These are phyloP conservation scores for Chinchilla lanigera DNA, from an alignment of 2,113 vertebrate genomes.

Conservation along the genomic window DNA sequence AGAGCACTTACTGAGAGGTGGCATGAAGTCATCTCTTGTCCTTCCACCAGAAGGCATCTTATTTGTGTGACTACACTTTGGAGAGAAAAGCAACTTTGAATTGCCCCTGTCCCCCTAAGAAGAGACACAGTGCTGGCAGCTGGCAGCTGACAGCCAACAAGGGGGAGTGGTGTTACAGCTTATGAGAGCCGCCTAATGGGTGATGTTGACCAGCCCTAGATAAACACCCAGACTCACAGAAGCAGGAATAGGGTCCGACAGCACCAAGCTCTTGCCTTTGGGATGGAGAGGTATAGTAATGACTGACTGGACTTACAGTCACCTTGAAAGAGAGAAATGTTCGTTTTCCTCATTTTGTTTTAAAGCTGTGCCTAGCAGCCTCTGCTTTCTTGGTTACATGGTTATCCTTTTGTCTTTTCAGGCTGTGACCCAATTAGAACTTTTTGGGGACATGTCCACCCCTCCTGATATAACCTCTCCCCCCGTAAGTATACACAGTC, in stretches of 20 bases:
- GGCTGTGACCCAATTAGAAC: constrained; percentile 99
- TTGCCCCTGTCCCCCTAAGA: background rate
- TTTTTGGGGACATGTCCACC: constrained; percentile 99
- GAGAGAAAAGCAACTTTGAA: background rate
- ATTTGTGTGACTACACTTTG: background rate
- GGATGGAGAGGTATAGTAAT: background rate
- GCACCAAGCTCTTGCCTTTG: background rate
- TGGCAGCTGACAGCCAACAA: background rate
- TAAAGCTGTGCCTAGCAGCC: background rate
- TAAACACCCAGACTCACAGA: background rate
- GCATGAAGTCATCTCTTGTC: background rate
- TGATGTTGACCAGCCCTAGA: background rate
- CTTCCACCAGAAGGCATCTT: background rate
- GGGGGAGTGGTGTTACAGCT: no score
- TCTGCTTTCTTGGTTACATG: constrained; percentile 23
- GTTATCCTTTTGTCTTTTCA: constrained; percentile 84
- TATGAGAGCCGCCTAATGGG: background rate
- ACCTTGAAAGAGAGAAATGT: background rate
- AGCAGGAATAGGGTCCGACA: background rate
- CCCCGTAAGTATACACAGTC: constrained; percentile 90
- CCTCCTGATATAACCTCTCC: constrained; percentile 99
- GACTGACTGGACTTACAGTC: background rate
- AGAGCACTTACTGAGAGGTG: background rate
- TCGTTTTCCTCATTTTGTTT: rapidly evolving
- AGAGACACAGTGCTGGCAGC: background rate